These are phyloP conservation scores for Masticophis lateralis DNA, from an alignment of 2,797 vertebrate species.

Conservation along the genomic window DNA sequence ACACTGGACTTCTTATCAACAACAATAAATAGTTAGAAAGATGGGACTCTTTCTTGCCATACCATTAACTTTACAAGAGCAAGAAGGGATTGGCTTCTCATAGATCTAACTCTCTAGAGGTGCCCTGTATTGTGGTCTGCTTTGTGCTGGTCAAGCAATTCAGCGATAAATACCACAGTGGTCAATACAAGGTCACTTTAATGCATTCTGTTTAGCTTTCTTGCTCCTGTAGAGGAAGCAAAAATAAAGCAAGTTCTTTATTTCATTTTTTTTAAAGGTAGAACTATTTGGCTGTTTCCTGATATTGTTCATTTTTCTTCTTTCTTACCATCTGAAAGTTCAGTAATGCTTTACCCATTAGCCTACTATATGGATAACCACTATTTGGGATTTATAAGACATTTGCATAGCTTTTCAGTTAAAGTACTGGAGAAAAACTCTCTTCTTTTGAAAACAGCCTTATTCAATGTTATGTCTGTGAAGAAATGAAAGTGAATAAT, in stretches of 20 bases:
- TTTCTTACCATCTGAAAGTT: slow-evolving; percentile 24
- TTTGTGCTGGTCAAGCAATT: neutral
- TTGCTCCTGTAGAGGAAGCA: neutral
- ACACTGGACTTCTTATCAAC: neutral
- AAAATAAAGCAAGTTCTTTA: neutral
- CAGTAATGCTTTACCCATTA: slow-evolving; percentile 34
- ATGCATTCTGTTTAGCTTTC: slow-evolving; percentile 32
- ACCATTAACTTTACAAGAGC: slow-evolving; percentile 8
- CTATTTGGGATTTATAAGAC: slow-evolving; percentile 27
- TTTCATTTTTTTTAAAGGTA: slow-evolving; percentile 15
- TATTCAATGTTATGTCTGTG: neutral
- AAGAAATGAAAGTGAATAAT: neutral
- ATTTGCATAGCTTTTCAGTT: neutral
- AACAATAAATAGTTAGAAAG: neutral
- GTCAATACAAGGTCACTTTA: slow-evolving; percentile 46
- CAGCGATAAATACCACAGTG: slow-evolving; percentile 29
- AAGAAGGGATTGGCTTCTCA: neutral
- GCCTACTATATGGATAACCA: neutral
- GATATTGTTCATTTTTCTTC: slow-evolving; percentile 50
- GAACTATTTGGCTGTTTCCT: slow-evolving; percentile 23
- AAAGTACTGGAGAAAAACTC: neutral
- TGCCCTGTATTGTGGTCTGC: slow-evolving; percentile 29
- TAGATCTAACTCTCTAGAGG: neutral
- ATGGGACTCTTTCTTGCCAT: neutral
- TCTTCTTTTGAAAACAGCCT: neutral